Base-by-base conservation (phyloP, 2,888 invertebrate genomes). In the Lasioglossum pauxillum region DNA sequence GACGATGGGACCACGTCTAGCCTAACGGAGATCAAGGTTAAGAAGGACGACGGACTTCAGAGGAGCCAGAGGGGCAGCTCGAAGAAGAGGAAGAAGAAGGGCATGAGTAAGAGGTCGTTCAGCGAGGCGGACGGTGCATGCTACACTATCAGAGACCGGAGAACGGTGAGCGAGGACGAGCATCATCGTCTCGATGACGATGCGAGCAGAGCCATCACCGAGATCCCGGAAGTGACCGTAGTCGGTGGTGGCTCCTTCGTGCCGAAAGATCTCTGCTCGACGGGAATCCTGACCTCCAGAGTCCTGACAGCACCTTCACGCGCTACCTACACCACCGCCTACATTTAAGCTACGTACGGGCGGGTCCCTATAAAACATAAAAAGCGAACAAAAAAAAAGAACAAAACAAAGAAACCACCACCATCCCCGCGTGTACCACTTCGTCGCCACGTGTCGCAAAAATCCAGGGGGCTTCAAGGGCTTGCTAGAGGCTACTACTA, bases 261-360 rank as follows among this genome's bases (percentile, higher is more conserved):
- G 83, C 91, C 92, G 87, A 94, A 93, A 92, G 93, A 94, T 90
- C 91, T 93, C 90, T 93, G 93, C 92, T 93, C 94, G 92, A 92
- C 92, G 91, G 91, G 93, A 89, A 92, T 94, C 93, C 93, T 93
- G 88, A 94, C 92, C 76, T 93, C 94, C 93, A 94, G 92, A 93
- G 92, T 93, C 94, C 93, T 93, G 89, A 94, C 93, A 89, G 93
- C 94, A 91, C 92, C 93, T 89, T 93, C 93, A 91, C 94, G 94
- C 88, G 92, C 95, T 87, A 95, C 94, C 91, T 95, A 95, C 92
- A 95, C 94, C 93, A 95, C 95, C 87, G 94, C 94, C 93, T 95
- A 94, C 91, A 95, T 95, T 90, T 95, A 93, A 92, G 91, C 92
- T 91, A 89, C 90, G 91, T 91, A 91, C 89, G 89, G 91, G 91